Evolutionary conservation across 2,797 vertebrate species (phyloP), one percentile per base, ranked within the genome.

Genomic region (Sebastiscus albofasciatus): DNA sequence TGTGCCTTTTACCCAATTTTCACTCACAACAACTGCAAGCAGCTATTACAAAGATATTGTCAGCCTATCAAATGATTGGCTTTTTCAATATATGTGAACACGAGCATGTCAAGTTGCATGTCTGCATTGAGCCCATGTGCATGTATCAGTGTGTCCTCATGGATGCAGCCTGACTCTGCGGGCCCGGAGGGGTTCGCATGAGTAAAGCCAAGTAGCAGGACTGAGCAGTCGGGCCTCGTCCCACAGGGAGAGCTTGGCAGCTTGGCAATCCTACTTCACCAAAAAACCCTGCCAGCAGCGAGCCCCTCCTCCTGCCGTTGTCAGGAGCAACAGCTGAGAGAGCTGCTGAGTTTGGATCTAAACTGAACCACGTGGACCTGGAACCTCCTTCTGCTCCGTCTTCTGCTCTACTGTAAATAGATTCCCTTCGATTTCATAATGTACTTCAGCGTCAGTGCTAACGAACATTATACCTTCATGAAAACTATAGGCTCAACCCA

Each of bases 261-360:
- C 77, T 72, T 79, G 70, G 89, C 75, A 24, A 59, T 79, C 68
- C 69, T 49, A 61, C 86, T 80, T 67, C 49, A 75, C 22, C 72
- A 9, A 65, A 52, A 52, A 75, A 55, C 68, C 13, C 70, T 81
- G 90, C 92, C 90, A 93, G 74, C 49, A 64, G 58, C 78, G 52
- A 46, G 59, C 76, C 56, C 88, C 78, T 65, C 86, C 83, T 36
- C 65, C 81, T 26, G 61, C 74, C 26, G 90, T 93, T 87, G 92
- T 90, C 92, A 92, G 27, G 81, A 71, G 93, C 92, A 92, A 93
- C 92, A 79, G 74, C 88, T 84, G 83, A 92, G 86, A 77, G 78
- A 84, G 86, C 88, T 84, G 81, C 90, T 87, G 90, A 82, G 91
- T 87, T 85, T 92, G 89, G 91, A 90, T 71, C 87, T 56, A 81